Evolutionary conservation across 1,140 invertebrate genomes (phyloP).

Genomic region (Portunus trituberculatus): DNA sequence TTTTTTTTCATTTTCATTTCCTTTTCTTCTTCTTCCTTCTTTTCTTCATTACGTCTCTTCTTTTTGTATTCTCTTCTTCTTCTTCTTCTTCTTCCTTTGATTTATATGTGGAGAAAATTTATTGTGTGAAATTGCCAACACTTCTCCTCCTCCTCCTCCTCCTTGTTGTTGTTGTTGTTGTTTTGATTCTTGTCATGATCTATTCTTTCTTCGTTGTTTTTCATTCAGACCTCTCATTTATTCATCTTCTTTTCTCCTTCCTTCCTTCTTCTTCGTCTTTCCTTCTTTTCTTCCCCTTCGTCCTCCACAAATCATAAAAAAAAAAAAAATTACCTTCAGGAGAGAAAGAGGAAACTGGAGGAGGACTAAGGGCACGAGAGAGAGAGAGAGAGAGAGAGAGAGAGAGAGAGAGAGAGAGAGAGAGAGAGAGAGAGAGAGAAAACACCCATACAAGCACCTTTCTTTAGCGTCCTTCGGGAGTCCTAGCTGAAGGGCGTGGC

Average conservation of each 20-base stretch:
- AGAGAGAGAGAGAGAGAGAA: slow-evolving; percentile 12
- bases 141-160: neutral
- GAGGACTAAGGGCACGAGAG: neutral
- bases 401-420: slow-evolving; percentile 20
- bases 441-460: neutral
- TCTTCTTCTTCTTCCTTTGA: neutral
- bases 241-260: neutral
- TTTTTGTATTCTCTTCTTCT: too few relatives aligned
- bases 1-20: neutral
- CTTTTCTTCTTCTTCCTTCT: neutral
- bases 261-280: neutral
- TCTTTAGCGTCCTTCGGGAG: neutral
- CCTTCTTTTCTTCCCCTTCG: neutral
- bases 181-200: neutral
- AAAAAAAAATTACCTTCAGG: neutral
- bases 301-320: neutral
- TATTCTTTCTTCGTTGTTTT: neutral
- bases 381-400: slow-evolving; percentile 20
- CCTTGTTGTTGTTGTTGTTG: neutral
- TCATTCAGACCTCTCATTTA: neutral
- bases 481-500: neutral
- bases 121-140: neutral
- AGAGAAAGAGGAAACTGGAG: neutral
- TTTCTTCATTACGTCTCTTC: neutral
- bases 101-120: neutral